Evolutionary conservation across 2,113 vertebrate species (phyloP), one percentile per base, ranked within the genome.

Genomic region (Xenopus borealis): DNA sequence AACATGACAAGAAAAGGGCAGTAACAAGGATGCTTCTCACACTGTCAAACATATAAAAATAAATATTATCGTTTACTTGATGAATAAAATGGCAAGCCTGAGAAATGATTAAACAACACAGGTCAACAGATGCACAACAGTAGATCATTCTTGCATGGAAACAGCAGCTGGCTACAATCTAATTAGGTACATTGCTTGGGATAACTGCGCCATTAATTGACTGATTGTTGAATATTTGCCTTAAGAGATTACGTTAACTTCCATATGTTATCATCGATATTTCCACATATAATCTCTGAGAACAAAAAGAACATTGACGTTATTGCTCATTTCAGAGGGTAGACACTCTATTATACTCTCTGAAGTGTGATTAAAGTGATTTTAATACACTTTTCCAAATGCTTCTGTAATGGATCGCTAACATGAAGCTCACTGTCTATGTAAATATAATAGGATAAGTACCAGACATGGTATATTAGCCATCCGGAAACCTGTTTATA

Each of bases 141-240:
- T 40, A 3, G 3, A 66, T 67, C 69, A 69, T 27, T 69, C 53
- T 61, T 66, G 73, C 71, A 68, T 65, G 23, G 12, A 75, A 57
- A 33, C 23, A 75, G 71, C 52, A 71, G 40, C 62, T 80, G 72
- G 47, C 71, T 63, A 20, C 0, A 80, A 73, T 9, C 61, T 73
- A 79, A 40, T 78, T 78, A 70, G 69, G 62, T 74, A 76, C 69
- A 69, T 16, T 69, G 66, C 50, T 57, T 64, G 27, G 33, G 50
- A 63, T 55, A 64, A 72, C 53, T 74, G 64, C 50, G 67, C 59
- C 72, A 74, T 69, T 72, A 66, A 65, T 57, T 72, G 74, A 59
- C 11, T 72, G 59, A 71, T 67, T 71, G 62, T 46, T 79, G 19
- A 62, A 62, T 33, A 53, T 73, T 69, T 47, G 66, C 45, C 61